Evolutionary conservation across 2,797 vertebrate genomes (phyloP).

Genomic region (Danio choprae): DNA sequence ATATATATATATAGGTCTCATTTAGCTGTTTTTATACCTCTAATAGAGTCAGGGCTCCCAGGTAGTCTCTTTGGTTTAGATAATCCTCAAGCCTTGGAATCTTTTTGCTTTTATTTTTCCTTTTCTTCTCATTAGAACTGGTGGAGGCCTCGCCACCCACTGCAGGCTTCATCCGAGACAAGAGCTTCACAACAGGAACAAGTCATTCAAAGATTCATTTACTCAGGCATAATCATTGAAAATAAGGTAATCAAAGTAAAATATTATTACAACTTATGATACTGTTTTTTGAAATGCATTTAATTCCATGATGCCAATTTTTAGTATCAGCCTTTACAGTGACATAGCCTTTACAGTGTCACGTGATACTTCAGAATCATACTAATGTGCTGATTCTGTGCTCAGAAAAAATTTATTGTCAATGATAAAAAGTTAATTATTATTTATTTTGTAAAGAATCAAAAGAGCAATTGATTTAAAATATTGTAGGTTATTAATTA

Average conservation of each 20-base stretch:
- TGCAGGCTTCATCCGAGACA: slow-evolving; percentile 91
- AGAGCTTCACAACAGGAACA: slow-evolving; percentile 68
- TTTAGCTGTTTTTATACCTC: slow-evolving; percentile 79
- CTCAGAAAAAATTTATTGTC: background rate
- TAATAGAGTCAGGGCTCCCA: slow-evolving; percentile 89
- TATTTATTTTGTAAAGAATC: no score
- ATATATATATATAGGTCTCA: no score
- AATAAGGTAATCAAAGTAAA: no score
- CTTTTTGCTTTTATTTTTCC: slow-evolving; percentile 85
- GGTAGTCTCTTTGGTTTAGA: slow-evolving; percentile 88
- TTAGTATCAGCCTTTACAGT: background rate
- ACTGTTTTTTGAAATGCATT: no score
- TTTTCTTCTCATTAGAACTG: slow-evolving; percentile 81
- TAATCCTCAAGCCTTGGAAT: slow-evolving; percentile 88
- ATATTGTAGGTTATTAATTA: no score
- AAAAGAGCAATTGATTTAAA: no score
- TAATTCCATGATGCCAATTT: no score
- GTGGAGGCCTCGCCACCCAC: slow-evolving; percentile 76
- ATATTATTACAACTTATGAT: no score
- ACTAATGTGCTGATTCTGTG: slow-evolving; percentile 1
- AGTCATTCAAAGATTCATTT: no score
- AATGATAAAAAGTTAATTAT: background rate
- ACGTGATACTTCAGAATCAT: background rate
- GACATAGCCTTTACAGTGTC: background rate
- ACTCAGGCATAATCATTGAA: no score